phyloP scores from a whole-genome alignment of 2,888 invertebrate genomes.

The Tetranychus piercei region DNA sequence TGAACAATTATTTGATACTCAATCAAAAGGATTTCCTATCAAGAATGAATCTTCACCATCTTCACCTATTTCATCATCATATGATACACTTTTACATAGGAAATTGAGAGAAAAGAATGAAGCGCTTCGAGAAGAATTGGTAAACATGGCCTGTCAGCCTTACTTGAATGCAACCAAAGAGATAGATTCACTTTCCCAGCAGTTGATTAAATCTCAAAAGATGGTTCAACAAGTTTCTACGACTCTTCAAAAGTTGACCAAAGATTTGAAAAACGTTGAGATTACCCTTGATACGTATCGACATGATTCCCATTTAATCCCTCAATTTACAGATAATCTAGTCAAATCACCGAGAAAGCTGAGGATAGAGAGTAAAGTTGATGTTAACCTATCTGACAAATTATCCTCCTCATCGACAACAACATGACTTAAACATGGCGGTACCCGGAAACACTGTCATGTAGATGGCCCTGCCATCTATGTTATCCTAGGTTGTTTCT shows the following conservation, averaged over 20 bases:
- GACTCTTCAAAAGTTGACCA: constrained; percentile 11
- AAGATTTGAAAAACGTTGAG: constrained; percentile 12
- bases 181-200: constrained; percentile 14
- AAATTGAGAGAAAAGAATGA: constrained; percentile 16
- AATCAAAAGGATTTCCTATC: not conserved
- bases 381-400: not conserved
- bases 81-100: constrained; percentile 6
- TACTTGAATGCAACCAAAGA: constrained; percentile 19
- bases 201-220: constrained; percentile 18
- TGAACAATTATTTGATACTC: not conserved
- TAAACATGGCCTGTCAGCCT: constrained; percentile 12
- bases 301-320: not conserved
- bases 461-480: not conserved
- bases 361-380: not conserved
- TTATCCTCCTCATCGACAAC: not conserved
- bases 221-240: constrained; percentile 19
- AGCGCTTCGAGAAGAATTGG: constrained; percentile 9
- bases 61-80: not conserved
- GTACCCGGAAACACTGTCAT: not conserved
- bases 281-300: constrained; percentile 1
- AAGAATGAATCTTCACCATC: not conserved
- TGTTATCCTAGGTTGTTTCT: not conserved
- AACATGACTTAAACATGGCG: not conserved
- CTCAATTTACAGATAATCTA: not conserved
- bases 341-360: not conserved